Conservation (phyloP, 2,797 vertebrate genomes). For the Sebastes nivosus region DNA sequence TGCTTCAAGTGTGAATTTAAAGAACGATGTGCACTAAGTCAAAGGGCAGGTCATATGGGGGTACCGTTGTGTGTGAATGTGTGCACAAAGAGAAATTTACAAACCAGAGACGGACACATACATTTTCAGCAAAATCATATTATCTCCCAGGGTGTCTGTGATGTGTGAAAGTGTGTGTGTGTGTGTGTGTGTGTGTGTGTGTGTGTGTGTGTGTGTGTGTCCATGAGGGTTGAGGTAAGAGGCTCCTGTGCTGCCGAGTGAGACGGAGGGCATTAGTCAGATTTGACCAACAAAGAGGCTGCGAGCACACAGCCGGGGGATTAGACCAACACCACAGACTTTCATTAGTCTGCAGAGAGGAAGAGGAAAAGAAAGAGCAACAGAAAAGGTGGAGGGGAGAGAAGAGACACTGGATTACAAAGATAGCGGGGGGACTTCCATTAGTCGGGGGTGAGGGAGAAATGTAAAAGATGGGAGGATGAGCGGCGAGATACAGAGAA, state of each 20-base stretch:
- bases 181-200: slow-evolving; percentile 1
- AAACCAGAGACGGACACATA: neutral
- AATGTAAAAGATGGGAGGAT: slow-evolving; percentile 62
- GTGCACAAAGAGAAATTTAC: neutral
- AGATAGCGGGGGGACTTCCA: slow-evolving; percentile 62
- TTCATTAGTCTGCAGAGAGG: slow-evolving; percentile 81
- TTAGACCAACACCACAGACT: slow-evolving; percentile 81
- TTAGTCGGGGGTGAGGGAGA: slow-evolving; percentile 47
- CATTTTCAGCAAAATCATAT: slow-evolving; percentile 17
- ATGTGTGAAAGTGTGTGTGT: slow-evolving; percentile 23
- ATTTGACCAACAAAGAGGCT: slow-evolving; percentile 83
- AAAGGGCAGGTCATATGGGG: neutral
- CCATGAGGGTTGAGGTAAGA: slow-evolving; percentile 62
- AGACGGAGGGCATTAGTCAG: slow-evolving; percentile 81
- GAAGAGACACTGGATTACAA: slow-evolving; percentile 67
- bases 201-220: slow-evolving; percentile 21
- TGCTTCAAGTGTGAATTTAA: neutral
- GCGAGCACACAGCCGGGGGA: slow-evolving; percentile 75
- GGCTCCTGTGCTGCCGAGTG: slow-evolving; percentile 70
- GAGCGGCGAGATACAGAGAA: slow-evolving; percentile 55
- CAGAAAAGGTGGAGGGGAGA: slow-evolving; percentile 53
- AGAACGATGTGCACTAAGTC: neutral
- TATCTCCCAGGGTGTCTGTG: slow-evolving; percentile 15
- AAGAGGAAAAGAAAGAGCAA: slow-evolving; percentile 61
- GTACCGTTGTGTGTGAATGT: neutral